phyloP scores from a whole-genome alignment of 30 jellyfish, hydroid and myxozoan species.

The Clytia hemisphaerica region DNA sequence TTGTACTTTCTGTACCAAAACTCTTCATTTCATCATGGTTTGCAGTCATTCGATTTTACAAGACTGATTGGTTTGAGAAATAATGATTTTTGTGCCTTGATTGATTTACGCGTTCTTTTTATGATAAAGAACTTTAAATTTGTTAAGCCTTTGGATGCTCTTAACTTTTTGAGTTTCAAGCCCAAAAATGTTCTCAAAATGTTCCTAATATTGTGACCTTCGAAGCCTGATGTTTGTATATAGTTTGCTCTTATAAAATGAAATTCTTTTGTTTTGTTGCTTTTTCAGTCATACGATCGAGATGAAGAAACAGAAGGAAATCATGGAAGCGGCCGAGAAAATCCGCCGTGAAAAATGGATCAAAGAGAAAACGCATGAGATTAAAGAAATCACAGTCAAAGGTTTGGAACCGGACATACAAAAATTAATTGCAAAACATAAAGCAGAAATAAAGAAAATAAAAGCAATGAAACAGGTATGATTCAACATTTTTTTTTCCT shows the following conservation, averaged over 20 bases:
- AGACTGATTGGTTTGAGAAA: neutral
- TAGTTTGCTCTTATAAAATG: too few relatives aligned
- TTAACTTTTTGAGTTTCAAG: neutral
- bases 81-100: neutral
- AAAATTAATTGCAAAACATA: conserved; percentile 77
- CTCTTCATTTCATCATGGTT: too few relatives aligned
- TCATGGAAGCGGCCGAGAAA: conserved; percentile 93
- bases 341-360: conserved; percentile 93
- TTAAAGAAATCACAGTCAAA: conserved; percentile 92
- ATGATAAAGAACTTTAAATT: neutral
- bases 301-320: conserved; percentile 78
- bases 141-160: too few relatives aligned
- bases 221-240: too few relatives aligned
- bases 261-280: neutral
- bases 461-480: conserved; percentile 84
- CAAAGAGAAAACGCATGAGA: conserved; percentile 82
- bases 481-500: too few relatives aligned
- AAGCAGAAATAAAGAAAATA: conserved; percentile 77
- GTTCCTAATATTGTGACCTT: too few relatives aligned
- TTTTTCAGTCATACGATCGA: conserved; percentile 71
- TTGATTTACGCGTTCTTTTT: neutral
- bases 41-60: too few relatives aligned
- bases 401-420: conserved; percentile 97
- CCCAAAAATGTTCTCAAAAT: too few relatives aligned
- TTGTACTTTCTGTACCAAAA: too few relatives aligned